Evolutionary conservation across 2,888 invertebrate genomes (phyloP), one percentile per base, ranked within the genome.

Genomic region (Oscheius myriophilus): DNA sequence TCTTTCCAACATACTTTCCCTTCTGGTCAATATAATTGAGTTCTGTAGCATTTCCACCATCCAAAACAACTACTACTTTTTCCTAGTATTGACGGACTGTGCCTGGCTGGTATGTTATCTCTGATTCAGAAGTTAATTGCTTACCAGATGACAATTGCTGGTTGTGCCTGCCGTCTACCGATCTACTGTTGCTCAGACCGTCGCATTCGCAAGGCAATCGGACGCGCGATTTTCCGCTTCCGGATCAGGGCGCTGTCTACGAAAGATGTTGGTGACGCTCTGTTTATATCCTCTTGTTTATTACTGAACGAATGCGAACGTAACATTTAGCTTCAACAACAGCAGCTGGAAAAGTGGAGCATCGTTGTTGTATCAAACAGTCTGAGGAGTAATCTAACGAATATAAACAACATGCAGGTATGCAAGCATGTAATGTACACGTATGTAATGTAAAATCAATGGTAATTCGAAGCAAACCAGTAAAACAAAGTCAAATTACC

Each of bases 331-430:
- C 51, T 67, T 18, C 55, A 54, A 71, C 52, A 81, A 74, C 69
- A 68, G n/a, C 81, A 82, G 55, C 69, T 81, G 49, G 82, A 82
- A 49, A 79, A 78, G 65, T 82, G 77, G 75, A 79, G 81, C 6
- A 78, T 82, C 26, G 73, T 82, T 11, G 76, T 83, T 46, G 82
- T 83, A 2, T 82, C 82, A 3, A 83, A 82, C 61, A 79, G 81
- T 67, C 67, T 82, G 26, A 59, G 81, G n/a, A 75, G 75, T 61
- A 82, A 82, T 71, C 43, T 82, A 39, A 82, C 82, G n/a, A 67
- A 59, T 43, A 51, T 54, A 25, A 58, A 67, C 16, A 18, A 49
- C 23, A 54, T 64, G 16, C 18, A 33, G 33, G 33, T 33, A 33
- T 33, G 33, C 3, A n/a, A n/a, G n/a, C n/a, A n/a, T n/a, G n/a